Conservation (phyloP, 2,113 vertebrate genomes). For the Catharus fuscescens region DNA sequence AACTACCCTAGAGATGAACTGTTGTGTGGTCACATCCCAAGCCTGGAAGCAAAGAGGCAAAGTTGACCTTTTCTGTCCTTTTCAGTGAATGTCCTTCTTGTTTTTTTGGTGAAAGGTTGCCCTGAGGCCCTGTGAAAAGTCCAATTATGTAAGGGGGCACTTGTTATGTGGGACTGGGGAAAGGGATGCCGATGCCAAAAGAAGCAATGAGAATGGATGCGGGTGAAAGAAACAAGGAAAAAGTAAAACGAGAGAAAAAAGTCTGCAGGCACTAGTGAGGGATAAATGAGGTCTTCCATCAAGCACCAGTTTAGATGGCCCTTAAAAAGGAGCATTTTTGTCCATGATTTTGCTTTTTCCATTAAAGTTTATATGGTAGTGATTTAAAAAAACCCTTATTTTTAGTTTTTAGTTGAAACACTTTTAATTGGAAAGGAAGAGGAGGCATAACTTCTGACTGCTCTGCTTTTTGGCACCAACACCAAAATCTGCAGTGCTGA, state of each 20-base stretch:
- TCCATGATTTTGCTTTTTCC: neutral
- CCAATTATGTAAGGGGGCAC: neutral
- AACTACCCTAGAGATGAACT: neutral
- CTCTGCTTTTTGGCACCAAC: neutral
- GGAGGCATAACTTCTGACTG: neutral
- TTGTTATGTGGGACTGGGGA: neutral
- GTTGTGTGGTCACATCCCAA: rapidly evolving
- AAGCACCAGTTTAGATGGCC: neutral
- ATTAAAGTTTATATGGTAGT: neutral
- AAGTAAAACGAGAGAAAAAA: neutral
- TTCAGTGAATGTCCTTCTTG: neutral
- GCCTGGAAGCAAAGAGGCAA: neutral
- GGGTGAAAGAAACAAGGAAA: neutral
- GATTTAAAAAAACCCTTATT: neutral
- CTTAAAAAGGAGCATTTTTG: neutral
- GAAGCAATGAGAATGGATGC: rapidly evolving
- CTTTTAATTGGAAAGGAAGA: neutral
- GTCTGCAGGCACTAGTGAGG: neutral
- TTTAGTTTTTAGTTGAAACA: neutral
- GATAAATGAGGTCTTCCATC: neutral
- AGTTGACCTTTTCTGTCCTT: neutral
- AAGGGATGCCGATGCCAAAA: neutral
- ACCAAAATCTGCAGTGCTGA: neutral
- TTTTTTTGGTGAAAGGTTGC: neutral
- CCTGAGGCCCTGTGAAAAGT: neutral